Evolutionary conservation across 2,797 vertebrate species (phyloP).

Genomic region (Chelidonichthys spinosus): DNA sequence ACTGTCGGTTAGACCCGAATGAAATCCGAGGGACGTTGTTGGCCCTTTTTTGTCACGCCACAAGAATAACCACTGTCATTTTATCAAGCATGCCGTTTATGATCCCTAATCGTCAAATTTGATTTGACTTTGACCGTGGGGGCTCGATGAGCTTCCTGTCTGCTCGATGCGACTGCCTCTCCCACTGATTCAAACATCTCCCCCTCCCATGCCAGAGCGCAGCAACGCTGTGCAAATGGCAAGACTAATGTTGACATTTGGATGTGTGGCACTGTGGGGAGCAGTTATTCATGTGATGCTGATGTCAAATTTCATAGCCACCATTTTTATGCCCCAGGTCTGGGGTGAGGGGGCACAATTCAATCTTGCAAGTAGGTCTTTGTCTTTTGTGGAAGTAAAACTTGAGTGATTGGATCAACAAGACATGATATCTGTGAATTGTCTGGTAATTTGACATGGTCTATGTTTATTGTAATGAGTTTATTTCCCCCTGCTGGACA

Average conservation of each 20-base stretch:
- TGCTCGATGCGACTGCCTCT: background rate
- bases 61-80: conserved; percentile 15
- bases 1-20: conserved; percentile 23
- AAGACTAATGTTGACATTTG: conserved; percentile 26
- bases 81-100: conserved; percentile 21
- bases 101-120: background rate
- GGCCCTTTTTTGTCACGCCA: conserved; percentile 1
- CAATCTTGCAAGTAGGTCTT: background rate
- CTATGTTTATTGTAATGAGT: background rate
- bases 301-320: conserved; percentile 6
- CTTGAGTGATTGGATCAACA: background rate
- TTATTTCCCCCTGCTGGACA: background rate
- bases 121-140: conserved; percentile 17
- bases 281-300: conserved; percentile 9
- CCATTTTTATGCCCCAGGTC: background rate
- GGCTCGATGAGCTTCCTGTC: conserved; percentile 9
- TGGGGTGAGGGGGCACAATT: background rate
- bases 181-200: background rate
- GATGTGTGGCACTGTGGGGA: conserved; percentile 11
- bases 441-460: background rate
- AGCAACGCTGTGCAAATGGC: background rate
- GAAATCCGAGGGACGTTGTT: conserved; percentile 12
- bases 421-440: background rate
- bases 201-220: background rate
- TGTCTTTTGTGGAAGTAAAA: background rate